These are phyloP conservation scores for Patella ulyssiponensis DNA, from an alignment of 2,888 invertebrate species.

Conservation along the genomic window DNA sequence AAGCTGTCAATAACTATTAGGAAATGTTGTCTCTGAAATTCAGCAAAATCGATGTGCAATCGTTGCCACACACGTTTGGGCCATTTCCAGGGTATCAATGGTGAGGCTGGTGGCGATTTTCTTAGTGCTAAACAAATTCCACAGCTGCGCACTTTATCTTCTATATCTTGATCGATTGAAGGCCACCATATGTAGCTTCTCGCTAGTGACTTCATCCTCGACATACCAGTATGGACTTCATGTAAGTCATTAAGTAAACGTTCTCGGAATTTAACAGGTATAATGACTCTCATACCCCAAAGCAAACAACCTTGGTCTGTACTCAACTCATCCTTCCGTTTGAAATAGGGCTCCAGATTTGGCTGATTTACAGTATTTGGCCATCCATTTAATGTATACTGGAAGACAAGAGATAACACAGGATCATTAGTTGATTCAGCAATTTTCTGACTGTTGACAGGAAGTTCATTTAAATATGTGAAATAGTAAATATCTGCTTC, in stretches of 20 bases:
- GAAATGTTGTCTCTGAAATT: too few species aligned
- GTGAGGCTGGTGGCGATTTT: too few species aligned
- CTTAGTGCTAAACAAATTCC: too few species aligned
- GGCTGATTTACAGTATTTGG: slow-evolving; percentile 6
- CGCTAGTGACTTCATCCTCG: neutral
- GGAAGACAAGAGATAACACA: slow-evolving; percentile 15
- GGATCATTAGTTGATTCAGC: slow-evolving; percentile 16
- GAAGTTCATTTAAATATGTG: slow-evolving; percentile 45
- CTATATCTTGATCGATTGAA: slow-evolving; percentile 27
- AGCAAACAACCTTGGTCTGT: too few species aligned
- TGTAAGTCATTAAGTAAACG: neutral
- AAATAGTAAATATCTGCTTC: slow-evolving; percentile 46
- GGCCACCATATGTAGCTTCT: slow-evolving; percentile 49
- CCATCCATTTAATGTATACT: slow-evolving; percentile 23
- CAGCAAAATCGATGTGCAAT: too few species aligned
- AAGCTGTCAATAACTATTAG: too few species aligned
- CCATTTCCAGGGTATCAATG: too few species aligned
- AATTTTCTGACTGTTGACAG: slow-evolving; percentile 6
- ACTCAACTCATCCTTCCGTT: too few species aligned
- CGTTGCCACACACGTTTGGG: too few species aligned
- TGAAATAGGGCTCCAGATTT: neutral
- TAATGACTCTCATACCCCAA: too few species aligned
- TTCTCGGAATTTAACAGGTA: too few species aligned
- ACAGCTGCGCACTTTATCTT: slow-evolving; percentile 40
- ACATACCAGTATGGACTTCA: neutral